These are phyloP conservation scores for Noctua janthina DNA, from an alignment of 2,888 invertebrate genomes.

Conservation along the genomic window DNA sequence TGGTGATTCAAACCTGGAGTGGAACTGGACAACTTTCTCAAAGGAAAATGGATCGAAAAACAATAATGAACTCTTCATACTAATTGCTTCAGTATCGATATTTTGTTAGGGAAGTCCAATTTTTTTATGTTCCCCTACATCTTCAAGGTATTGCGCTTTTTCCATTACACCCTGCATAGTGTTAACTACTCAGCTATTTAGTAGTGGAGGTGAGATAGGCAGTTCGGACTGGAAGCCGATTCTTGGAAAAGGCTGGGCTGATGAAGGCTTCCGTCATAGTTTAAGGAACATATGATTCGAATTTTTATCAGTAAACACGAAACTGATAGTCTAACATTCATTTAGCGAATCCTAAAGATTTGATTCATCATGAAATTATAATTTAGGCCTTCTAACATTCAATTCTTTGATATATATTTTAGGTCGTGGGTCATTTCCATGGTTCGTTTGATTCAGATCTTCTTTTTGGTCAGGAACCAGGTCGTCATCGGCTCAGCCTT, in stretches of 20 bases:
- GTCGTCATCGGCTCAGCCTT: slow-evolving; percentile 98
- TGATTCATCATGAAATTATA: slow-evolving; percentile 1
- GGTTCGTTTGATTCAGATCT: slow-evolving; percentile 62
- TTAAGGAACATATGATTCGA: background rate
- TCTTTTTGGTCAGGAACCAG: slow-evolving; percentile 93
- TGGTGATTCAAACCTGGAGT: background rate
- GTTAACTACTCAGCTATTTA: background rate
- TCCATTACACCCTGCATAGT: background rate
- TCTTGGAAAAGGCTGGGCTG: background rate
- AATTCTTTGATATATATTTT: slow-evolving; percentile 26
- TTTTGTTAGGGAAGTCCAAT: background rate
- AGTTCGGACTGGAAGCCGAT: background rate
- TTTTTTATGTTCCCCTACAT: background rate
- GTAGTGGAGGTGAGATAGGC: background rate
- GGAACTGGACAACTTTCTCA: background rate
- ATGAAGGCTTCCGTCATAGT: background rate
- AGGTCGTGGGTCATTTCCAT: slow-evolving; percentile 14
- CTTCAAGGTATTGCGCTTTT: background rate
- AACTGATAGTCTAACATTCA: background rate
- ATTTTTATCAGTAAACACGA: background rate
- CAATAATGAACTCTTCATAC: background rate
- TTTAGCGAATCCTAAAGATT: background rate
- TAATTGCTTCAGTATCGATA: background rate
- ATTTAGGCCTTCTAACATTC: slow-evolving; percentile 27
- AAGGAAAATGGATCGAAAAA: background rate